Conservation (phyloP, 1,140 invertebrate species). For the Brachionus sp. region DNA sequence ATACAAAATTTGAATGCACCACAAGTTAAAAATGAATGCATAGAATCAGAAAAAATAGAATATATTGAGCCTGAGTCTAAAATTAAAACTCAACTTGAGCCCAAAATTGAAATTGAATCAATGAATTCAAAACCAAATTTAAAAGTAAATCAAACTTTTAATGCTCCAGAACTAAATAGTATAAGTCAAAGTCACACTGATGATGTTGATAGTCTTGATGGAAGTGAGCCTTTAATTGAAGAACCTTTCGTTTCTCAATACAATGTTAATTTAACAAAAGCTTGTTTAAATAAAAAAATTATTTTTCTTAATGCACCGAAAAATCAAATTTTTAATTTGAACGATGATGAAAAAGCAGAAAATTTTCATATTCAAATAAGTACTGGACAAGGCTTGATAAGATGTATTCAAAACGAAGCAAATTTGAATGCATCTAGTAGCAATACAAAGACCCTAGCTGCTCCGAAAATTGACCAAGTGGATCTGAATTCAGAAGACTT, state of each 20-base stretch:
- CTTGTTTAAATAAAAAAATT: neutral
- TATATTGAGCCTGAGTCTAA: neutral
- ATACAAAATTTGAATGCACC: neutral
- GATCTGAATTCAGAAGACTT: neutral
- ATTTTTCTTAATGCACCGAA: constrained; percentile 4
- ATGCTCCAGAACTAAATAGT: neutral
- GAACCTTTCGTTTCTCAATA: neutral
- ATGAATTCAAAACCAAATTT: neutral
- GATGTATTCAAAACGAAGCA: neutral
- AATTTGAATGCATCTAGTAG: neutral
- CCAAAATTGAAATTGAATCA: neutral
- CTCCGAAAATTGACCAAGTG: neutral
- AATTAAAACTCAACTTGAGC: neutral
- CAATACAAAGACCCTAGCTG: neutral
- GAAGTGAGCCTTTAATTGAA: neutral
- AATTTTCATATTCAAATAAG: neutral
- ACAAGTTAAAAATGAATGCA: neutral
- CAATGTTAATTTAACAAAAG: neutral
- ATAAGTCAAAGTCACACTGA: neutral
- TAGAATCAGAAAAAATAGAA: neutral
- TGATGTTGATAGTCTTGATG: neutral
- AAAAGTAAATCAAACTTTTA: neutral
- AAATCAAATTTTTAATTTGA: neutral
- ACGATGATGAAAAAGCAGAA: neutral
- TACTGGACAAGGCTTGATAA: neutral